phyloP scores from a whole-genome alignment of 1,140 invertebrate species.

The Zelostemma sp. region DNA sequence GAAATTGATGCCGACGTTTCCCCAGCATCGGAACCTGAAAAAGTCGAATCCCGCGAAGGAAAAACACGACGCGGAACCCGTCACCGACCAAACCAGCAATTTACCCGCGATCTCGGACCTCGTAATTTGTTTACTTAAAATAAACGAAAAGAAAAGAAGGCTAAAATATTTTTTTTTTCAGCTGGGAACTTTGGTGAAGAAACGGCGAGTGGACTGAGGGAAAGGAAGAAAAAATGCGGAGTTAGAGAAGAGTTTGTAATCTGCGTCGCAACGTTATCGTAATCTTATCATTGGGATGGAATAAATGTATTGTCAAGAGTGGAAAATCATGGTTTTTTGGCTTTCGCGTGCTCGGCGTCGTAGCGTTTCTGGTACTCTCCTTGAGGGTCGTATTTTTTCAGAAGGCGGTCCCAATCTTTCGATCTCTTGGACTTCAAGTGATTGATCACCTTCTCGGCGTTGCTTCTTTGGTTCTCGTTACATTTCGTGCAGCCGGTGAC shows the following conservation, averaged over 20 bases:
- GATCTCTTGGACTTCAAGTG: constrained; percentile 58
- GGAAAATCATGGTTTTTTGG: too few relatives aligned
- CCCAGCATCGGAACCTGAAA: constrained; percentile 93
- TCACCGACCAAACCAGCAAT: constrained; percentile 79
- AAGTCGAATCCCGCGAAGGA: constrained; percentile 68
- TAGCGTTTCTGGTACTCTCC: constrained; percentile 63
- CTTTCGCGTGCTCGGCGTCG: constrained; percentile 27
- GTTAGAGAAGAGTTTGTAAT: too few relatives aligned
- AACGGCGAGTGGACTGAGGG: constrained; percentile 74
- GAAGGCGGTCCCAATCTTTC: constrained; percentile 63
- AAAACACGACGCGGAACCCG: constrained; percentile 71
- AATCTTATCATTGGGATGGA: too few relatives aligned
- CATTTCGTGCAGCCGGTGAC: constrained; percentile 62
- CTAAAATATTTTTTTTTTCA: constrained; percentile 52
- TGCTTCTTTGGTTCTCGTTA: constrained; percentile 62
- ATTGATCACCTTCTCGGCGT: constrained; percentile 64
- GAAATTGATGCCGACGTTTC: constrained; percentile 96
- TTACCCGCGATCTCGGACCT: constrained; percentile 83
- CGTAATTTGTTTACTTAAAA: constrained; percentile 67
- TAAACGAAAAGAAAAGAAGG: constrained; percentile 1
- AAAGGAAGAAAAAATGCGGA: constrained; percentile 13
- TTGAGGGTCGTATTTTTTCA: constrained; percentile 65
- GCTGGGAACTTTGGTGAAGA: constrained; percentile 80
- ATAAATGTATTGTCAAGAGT: too few relatives aligned
- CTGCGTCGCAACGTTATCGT: too few relatives aligned